phyloP scores from a whole-genome alignment of 2,888 invertebrate genomes.

The Nemotelus pantherinus region DNA sequence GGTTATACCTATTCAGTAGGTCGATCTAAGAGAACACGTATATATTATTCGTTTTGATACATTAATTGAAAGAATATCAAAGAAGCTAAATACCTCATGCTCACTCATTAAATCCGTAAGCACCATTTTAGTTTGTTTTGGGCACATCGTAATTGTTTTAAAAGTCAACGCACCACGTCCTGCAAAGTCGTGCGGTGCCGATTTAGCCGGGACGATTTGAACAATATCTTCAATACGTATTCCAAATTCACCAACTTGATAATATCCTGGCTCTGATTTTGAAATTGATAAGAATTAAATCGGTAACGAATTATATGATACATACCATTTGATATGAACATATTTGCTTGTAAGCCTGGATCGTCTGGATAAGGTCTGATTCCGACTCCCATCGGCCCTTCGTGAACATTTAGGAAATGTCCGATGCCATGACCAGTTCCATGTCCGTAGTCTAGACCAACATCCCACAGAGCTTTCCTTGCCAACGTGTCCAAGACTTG shows the following conservation, averaged over 20 bases:
- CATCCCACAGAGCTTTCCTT: slow-evolving; percentile 81
- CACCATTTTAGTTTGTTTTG: slow-evolving; percentile 88
- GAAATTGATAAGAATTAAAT: neutral
- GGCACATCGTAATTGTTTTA: slow-evolving; percentile 88
- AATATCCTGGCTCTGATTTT: slow-evolving; percentile 84
- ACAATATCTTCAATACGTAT: slow-evolving; percentile 89
- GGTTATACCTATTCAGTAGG: slow-evolving; percentile 84
- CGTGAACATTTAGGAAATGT: slow-evolving; percentile 89
- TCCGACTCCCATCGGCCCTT: slow-evolving; percentile 82
- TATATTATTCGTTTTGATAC: neutral
- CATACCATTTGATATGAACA: slow-evolving; percentile 74
- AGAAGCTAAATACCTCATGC: slow-evolving; percentile 72
- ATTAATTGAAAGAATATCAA: neutral
- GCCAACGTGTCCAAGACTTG: slow-evolving; percentile 77
- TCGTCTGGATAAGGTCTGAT: slow-evolving; percentile 72
- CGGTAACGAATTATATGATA: neutral
- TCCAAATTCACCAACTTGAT: slow-evolving; percentile 86
- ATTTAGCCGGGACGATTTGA: slow-evolving; percentile 71
- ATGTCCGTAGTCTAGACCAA: slow-evolving; percentile 86
- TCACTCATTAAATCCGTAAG: slow-evolving; percentile 78
- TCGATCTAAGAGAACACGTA: slow-evolving; percentile 53
- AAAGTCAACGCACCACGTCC: slow-evolving; percentile 85
- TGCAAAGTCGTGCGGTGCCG: slow-evolving; percentile 68
- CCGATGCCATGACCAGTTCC: slow-evolving; percentile 95
- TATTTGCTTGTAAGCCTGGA: slow-evolving; percentile 74